These are phyloP conservation scores for Heterocephalus glaber DNA, from an alignment of 2,113 vertebrate species.

Conservation along the genomic window DNA sequence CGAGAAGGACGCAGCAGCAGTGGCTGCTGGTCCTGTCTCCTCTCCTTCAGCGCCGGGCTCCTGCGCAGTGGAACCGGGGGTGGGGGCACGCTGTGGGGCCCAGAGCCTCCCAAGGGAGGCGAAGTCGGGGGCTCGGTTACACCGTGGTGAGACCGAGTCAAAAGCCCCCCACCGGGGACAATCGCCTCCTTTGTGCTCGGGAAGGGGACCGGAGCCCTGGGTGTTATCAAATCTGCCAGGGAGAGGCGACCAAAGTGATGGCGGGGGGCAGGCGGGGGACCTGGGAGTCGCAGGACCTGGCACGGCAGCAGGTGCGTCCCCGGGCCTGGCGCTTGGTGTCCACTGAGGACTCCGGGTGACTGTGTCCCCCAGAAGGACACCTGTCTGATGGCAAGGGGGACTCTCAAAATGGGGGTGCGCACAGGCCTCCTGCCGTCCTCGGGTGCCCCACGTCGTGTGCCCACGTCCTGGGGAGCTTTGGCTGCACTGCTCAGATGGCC, in stretches of 20 bases:
- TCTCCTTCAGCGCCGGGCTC: rapidly evolving
- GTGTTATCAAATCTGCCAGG: constrained; percentile 62
- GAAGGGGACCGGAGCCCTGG: not conserved
- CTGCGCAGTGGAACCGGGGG: constrained; percentile 19
- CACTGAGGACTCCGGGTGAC: not conserved
- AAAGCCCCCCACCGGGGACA: constrained; percentile 68
- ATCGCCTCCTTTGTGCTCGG: constrained; percentile 53
- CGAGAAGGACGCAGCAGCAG: rapidly evolving
- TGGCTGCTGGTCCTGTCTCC: not conserved
- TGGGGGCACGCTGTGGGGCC: not conserved
- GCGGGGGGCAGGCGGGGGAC: not conserved
- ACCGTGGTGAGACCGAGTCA: constrained; percentile 40
- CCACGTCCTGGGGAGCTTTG: not conserved
- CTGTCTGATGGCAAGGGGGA: not conserved
- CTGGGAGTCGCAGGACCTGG: not conserved
- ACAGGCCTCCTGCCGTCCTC: not conserved
- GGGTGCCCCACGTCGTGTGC: not conserved
- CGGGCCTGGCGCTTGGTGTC: not conserved
- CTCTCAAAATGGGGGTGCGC: not conserved
- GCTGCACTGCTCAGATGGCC: not conserved
- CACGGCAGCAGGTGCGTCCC: not conserved
- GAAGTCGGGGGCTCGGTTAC: constrained; percentile 20
- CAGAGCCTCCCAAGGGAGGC: not conserved
- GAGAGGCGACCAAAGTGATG: not conserved
- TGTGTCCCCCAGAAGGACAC: not conserved